phyloP scores from a whole-genome alignment of 2,113 vertebrate species.

The Pithys albifrons region DNA sequence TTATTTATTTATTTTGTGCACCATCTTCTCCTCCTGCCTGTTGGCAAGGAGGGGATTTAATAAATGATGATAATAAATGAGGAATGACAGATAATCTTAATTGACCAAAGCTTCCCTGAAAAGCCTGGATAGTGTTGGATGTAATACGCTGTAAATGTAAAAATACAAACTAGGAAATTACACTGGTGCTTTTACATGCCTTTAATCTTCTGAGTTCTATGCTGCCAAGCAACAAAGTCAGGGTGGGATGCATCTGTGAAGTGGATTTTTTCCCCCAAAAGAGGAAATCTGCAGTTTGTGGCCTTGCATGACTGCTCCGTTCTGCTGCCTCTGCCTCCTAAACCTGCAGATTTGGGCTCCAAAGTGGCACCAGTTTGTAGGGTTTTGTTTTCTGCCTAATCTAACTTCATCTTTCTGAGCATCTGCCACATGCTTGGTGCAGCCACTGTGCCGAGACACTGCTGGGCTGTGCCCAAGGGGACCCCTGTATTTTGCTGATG shows the following conservation, averaged over 20 bases:
- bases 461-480: accelerated
- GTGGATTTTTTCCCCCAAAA: background rate
- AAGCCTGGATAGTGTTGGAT: background rate
- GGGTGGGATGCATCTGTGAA: background rate
- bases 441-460: background rate
- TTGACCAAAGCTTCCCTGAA: conserved; percentile 1
- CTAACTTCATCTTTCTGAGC: background rate
- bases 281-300: background rate
- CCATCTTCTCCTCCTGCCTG: background rate
- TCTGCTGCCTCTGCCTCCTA: background rate
- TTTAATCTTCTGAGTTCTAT: background rate
- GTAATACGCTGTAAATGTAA: background rate
- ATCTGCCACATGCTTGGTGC: background rate
- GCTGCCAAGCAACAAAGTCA: background rate
- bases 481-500: background rate
- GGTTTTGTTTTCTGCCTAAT: background rate
- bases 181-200: background rate
- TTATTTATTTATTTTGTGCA: conserved; percentile 14
- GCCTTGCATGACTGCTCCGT: background rate
- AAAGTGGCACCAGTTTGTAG: background rate
- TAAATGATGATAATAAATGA: background rate
- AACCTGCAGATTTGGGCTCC: background rate
- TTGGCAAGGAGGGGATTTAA: background rate
- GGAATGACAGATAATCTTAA: background rate
- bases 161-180: background rate